Evolutionary conservation across 2,113 vertebrate species (phyloP).

Genomic region (Rynchops niger): DNA sequence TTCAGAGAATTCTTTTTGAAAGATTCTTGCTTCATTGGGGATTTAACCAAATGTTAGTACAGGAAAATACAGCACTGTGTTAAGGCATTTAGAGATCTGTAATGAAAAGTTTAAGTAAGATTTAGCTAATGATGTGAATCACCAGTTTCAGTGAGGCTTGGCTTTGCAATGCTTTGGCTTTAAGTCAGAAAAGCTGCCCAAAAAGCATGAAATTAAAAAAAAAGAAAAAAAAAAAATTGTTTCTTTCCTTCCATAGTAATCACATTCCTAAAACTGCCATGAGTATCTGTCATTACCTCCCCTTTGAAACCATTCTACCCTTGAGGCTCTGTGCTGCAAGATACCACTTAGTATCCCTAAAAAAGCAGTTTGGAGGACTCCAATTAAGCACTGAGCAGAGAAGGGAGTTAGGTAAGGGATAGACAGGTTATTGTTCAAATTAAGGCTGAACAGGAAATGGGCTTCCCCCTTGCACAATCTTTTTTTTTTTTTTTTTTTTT

Average conservation of each 20-base stretch:
- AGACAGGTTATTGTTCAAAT: neutral
- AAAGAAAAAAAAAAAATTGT: neutral
- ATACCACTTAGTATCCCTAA: neutral
- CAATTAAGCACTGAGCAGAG: neutral
- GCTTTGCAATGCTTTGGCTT: neutral
- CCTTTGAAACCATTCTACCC: neutral
- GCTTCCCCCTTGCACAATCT: accelerated
- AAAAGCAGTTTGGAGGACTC: neutral
- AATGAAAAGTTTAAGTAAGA: constrained; percentile 35
- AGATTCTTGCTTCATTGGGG: neutral
- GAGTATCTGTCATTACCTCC: constrained; percentile 3
- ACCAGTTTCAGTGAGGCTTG: neutral
- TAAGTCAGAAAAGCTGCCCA: neutral
- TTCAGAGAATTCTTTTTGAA: neutral
- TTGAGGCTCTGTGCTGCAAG: neutral
- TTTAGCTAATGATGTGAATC: constrained; percentile 36
- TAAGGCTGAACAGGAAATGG: neutral
- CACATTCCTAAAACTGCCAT: neutral
- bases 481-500: neutral
- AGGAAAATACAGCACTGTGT: neutral
- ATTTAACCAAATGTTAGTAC: neutral
- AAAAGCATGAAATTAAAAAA: neutral
- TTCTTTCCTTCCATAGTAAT: neutral
- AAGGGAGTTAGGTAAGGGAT: neutral
- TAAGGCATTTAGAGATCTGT: constrained; percentile 10